Conservation (phyloP, 2,113 vertebrate genomes). For the Bubo blakistoni region DNA sequence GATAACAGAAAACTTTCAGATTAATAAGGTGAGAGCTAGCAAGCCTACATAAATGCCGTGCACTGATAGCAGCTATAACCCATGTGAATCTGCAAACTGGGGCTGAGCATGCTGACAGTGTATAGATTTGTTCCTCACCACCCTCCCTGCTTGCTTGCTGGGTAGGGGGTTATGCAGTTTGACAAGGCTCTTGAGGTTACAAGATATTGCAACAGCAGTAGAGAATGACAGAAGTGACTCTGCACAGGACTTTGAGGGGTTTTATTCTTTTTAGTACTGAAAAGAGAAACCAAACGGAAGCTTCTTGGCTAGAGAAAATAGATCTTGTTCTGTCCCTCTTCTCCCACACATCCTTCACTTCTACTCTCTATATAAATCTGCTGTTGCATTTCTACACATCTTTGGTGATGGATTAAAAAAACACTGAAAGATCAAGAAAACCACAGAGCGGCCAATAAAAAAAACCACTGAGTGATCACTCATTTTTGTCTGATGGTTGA, state of each 20-base stretch:
- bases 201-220: background rate
- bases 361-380: background rate
- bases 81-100: background rate
- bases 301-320: background rate
- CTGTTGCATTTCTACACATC: background rate
- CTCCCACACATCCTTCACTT: background rate
- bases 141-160: background rate
- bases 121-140: background rate
- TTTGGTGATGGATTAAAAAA: background rate
- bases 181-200: background rate
- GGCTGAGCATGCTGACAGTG: background rate
- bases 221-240: background rate
- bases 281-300: background rate
- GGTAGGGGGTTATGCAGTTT: background rate
- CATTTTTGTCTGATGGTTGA: background rate
- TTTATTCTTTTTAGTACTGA: background rate
- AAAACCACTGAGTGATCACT: background rate
- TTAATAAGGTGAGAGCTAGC: background rate
- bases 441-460: background rate
- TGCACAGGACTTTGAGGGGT: background rate
- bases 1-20: background rate
- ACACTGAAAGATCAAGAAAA: background rate
- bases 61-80: background rate
- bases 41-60: background rate
- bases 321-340: background rate